Conservation (phyloP, 2,797 vertebrate genomes). For the Enteromius trimaculatus region DNA sequence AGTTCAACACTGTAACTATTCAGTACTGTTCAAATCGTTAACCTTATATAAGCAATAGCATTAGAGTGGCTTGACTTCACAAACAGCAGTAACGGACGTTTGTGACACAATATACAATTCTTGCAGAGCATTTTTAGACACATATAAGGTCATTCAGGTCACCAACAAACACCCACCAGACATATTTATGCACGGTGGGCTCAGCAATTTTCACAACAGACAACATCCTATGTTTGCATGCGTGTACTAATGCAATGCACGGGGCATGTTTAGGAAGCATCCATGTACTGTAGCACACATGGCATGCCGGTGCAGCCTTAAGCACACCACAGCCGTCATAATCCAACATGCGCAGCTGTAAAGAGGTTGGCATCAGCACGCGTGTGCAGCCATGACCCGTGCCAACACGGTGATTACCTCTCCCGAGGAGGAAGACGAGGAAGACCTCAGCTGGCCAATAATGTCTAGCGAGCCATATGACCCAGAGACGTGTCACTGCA, state of each 20-base stretch:
- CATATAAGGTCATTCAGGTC: slow-evolving; percentile 62
- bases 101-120: slow-evolving; percentile 42
- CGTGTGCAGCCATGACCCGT: slow-evolving; percentile 69
- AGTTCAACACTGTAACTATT: neutral
- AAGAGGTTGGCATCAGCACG: slow-evolving; percentile 65
- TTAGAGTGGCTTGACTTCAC: neutral
- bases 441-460: slow-evolving; percentile 71
- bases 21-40: neutral
- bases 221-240: slow-evolving; percentile 47
- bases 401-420: slow-evolving; percentile 71
- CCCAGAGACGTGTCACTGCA: slow-evolving; percentile 63
- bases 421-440: slow-evolving; percentile 43
- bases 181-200: slow-evolving; percentile 33
- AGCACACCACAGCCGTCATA: slow-evolving; percentile 73
- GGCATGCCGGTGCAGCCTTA: slow-evolving; percentile 59
- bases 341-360: slow-evolving; percentile 69
- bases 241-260: slow-evolving; percentile 38
- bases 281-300: slow-evolving; percentile 44
- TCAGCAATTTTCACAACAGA: slow-evolving; percentile 37
- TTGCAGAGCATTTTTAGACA: slow-evolving; percentile 54
- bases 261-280: slow-evolving; percentile 40
- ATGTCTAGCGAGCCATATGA: slow-evolving; percentile 72
- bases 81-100: neutral
- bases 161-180: slow-evolving; percentile 52
- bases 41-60: neutral